Base-by-base conservation (phyloP, 1,140 invertebrate species). In the Cylas formicarius region DNA sequence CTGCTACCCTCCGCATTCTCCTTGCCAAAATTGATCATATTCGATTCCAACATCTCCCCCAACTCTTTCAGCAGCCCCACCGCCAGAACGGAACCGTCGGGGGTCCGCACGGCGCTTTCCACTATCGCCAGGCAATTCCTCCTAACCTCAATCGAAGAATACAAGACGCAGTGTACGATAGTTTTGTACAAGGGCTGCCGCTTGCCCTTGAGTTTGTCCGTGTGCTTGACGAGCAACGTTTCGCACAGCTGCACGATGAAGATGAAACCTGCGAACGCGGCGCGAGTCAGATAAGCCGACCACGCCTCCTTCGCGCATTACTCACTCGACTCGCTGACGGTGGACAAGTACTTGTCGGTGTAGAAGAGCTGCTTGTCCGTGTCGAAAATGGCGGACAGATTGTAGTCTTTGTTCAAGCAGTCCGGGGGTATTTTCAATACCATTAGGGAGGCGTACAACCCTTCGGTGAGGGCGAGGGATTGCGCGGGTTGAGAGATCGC, bases 331-430 rank as follows among this genome's bases (percentile, higher is more conserved):
- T 84, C 77, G n/a, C 72, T 63, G 8, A 74, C 58, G 19, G 91
- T 65, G 11, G 55, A 42, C 16, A 66, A 46, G 62, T 87, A 84
- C 53, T 90, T 87, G 50, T 94, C 90, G 31, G 82, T 79, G 26
- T 89, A 76, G 61, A 90, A 87, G 32, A 82, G 68, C 52, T 85
- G 82, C 57, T 89, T 90, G 14, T 86, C 79, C 49, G 80, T 66
- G 63, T 86, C 82, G 16, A 78, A 57, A 42, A 89, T 67, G 10
- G 70, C 57, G 28, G 55, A 68, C 16, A 75, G 60, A 51, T 72
- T 72, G 43, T 76, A 76, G 18, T 71, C 67, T 19, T 62, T 78
- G 64, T 77, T 75, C 10, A 70, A 56, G 52, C 77, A 74, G 18
- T 69, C 64, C 21, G 68, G 50, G 8, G 75, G 64, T 10, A 89